These are phyloP conservation scores for Acanthurus tractus DNA, from an alignment of 2,797 vertebrate species.

Conservation along the genomic window DNA sequence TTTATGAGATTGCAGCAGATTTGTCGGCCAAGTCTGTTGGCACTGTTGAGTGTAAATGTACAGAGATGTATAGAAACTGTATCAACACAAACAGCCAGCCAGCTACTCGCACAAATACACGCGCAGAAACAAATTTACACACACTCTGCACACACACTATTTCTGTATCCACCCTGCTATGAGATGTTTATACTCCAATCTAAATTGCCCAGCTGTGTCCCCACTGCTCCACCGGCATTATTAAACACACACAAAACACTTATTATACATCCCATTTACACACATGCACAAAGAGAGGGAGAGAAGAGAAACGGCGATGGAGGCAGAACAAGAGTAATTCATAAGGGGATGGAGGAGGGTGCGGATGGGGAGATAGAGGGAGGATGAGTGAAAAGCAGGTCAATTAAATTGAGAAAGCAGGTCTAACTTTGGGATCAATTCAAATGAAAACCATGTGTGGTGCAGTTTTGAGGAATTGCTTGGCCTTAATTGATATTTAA, in stretches of 20 bases:
- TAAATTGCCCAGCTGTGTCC: constrained; percentile 71
- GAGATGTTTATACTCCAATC: constrained; percentile 62
- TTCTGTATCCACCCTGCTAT: constrained; percentile 38
- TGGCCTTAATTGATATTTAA: constrained; percentile 26
- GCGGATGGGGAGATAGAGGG: background rate
- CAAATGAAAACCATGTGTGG: constrained; percentile 21
- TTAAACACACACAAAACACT: constrained; percentile 64
- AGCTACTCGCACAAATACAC: background rate
- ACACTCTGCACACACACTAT: background rate
- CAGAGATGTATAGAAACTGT: constrained; percentile 12
- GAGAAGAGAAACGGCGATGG: constrained; percentile 14
- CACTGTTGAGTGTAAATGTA: background rate
- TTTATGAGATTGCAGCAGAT: background rate
- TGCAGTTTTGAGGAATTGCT: constrained; percentile 29
- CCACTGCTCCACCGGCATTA: constrained; percentile 58
- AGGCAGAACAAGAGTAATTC: constrained; percentile 28
- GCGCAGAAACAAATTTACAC: background rate
- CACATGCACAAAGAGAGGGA: constrained; percentile 15
- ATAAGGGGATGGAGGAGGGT: constrained; percentile 11
- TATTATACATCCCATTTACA: constrained; percentile 43
- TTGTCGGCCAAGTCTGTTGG: constrained; percentile 4
- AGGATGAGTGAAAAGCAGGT: constrained; percentile 19
- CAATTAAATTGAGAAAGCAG: constrained; percentile 27
- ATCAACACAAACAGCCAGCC: constrained; percentile 13
- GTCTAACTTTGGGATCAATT: constrained; percentile 38